A percentile compares a stretch with the other conserved stretches of the same genome.
Evolutionary conservation across 2,113 vertebrate species (phyloP).

Genomic region (Chaenogobius annularis): DNA sequence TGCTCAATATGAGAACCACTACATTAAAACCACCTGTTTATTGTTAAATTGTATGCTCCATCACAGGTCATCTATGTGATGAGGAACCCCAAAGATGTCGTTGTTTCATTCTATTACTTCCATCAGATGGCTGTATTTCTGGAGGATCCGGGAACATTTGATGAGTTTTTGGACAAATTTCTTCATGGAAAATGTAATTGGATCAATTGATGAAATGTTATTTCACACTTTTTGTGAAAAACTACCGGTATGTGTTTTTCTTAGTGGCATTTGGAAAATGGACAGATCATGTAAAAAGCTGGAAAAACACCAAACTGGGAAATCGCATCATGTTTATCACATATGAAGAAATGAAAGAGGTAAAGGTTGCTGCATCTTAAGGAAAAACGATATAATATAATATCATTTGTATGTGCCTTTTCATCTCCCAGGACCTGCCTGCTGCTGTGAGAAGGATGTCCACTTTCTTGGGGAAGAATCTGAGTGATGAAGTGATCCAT

Average conservation of each 20-base stretch:
- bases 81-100: slow-evolving; percentile 76
- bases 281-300: slow-evolving; percentile 79
- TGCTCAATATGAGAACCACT: no score
- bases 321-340: slow-evolving; percentile 76
- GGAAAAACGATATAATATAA: not conserved
- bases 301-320: slow-evolving; percentile 65
- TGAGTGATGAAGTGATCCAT: slow-evolving; percentile 65
- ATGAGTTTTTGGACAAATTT: slow-evolving; percentile 76
- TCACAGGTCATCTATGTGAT: slow-evolving; percentile 75
- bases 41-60: not conserved
- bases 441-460: slow-evolving; percentile 62
- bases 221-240: not conserved
- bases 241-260: slow-evolving; percentile 16
- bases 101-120: slow-evolving; percentile 80
- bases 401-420: not conserved
- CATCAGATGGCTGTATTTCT: slow-evolving; percentile 78
- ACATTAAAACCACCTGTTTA: not conserved
- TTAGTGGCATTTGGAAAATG: slow-evolving; percentile 80
- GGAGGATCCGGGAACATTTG: slow-evolving; percentile 77
- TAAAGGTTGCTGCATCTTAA: slow-evolving; percentile 28
- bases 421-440: slow-evolving; percentile 68
- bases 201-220: not conserved
- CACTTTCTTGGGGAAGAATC: slow-evolving; percentile 67
- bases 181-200: slow-evolving; percentile 72
- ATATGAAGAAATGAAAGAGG: slow-evolving; percentile 78